Base-by-base conservation (phyloP, 1,140 invertebrate genomes). In the Brachionus koreanus region DNA sequence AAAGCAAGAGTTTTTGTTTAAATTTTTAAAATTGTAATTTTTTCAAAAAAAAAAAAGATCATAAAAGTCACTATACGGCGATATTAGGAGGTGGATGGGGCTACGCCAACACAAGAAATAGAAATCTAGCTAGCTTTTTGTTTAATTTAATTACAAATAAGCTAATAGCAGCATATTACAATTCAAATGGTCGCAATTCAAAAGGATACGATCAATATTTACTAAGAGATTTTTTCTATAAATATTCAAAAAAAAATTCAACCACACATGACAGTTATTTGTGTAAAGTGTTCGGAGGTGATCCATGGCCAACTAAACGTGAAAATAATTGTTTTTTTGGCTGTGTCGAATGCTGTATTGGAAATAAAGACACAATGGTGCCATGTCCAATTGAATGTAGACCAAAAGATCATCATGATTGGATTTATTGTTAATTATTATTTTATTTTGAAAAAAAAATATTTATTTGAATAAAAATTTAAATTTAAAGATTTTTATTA, bases 371-470 rank as follows among this genome's bases (percentile, higher is more conserved):
- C 13, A 49, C 6, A 77, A 16, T 49, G 5, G 4, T 35, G 25
- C 29, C 29, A 39, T 81, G 76, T 67, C 76, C 76, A n/a, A 63
- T 42, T 29, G 23, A 42, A n/a, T 81, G 76, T 46, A 46, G 76
- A 81, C 76, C 76, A 12, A 63, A 63, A 37, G 7, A 63, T 12
- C 76, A 81, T 79, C 16, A 16, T 23, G 52, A 81, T 13, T 81
- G 76, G 76, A 81, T 67, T 35, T 63, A 63, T 61, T 81, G 76
- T 67, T 81, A 25, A 23, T n/a, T n/a, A n/a, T n/a, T n/a, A n/a
- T n/a, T n/a, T n/a, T n/a, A n/a, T n/a, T n/a, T n/a, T n/a, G n/a
- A n/a, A n/a, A n/a, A n/a, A n/a, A n/a, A n/a, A n/a, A n/a, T n/a
- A n/a, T n/a, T n/a, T n/a, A n/a, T n/a, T n/a, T n/a, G n/a, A n/a